Percentiles rank a stretch among this genome's conserved stretches.
These are phyloP conservation scores for Saccopteryx leptura DNA, from an alignment of 2,113 vertebrate species.

Conservation along the genomic window DNA sequence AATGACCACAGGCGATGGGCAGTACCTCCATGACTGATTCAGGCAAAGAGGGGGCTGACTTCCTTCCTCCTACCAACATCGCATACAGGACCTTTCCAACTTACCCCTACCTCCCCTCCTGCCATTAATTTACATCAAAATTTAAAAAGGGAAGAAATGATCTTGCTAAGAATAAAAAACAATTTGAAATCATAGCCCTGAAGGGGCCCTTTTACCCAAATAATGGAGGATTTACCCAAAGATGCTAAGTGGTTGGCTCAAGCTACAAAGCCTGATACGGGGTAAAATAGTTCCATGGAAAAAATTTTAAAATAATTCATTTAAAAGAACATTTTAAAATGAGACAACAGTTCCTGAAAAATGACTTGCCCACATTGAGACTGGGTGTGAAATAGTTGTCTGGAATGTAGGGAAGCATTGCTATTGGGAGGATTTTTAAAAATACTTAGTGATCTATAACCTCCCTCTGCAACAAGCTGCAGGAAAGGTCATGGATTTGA, in stretches of 20 bases:
- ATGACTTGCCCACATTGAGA: neutral
- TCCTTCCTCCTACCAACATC: neutral
- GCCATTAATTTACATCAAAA: neutral
- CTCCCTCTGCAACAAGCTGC: too few species aligned
- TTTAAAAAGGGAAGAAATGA: neutral
- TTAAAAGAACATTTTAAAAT: slow-evolving; percentile 9
- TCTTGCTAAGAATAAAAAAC: neutral
- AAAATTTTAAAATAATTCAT: neutral
- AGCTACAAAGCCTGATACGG: neutral
- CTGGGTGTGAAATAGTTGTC: neutral
- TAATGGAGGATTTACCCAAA: neutral
- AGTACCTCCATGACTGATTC: neutral
- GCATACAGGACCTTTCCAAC: accelerated
- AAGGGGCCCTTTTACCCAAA: neutral
- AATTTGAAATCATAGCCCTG: neutral
- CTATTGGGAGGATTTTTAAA: neutral
- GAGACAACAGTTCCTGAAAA: neutral
- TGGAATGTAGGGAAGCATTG: neutral
- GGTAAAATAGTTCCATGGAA: neutral
- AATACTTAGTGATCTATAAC: neutral
- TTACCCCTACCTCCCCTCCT: accelerated
- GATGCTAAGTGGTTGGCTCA: neutral
- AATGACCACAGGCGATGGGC: accelerated
- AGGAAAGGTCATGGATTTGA: accelerated
- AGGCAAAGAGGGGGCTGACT: neutral